phyloP scores from a whole-genome alignment of 1,140 invertebrate genomes.

The Epicauta chinensis region DNA sequence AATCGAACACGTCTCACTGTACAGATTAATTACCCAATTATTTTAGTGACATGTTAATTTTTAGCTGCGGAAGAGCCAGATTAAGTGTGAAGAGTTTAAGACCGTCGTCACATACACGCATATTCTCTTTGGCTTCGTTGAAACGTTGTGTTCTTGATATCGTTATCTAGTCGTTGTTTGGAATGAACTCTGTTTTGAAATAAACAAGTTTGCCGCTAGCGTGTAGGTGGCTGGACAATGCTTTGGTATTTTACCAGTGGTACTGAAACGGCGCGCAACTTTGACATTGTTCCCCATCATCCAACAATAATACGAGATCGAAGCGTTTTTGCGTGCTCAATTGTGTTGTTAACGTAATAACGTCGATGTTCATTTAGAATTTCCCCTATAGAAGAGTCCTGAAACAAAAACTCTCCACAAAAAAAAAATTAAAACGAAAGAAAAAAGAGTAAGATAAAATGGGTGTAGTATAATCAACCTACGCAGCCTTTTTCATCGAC shows the following conservation, averaged over 20 bases:
- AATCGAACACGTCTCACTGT: no score
- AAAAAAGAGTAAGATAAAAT: no score
- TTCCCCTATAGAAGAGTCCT: no score
- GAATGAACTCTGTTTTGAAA: conserved; percentile 17
- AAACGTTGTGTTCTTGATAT: conserved; percentile 15
- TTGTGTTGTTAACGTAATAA: no score
- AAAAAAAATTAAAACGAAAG: no score
- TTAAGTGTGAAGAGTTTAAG: conserved; percentile 8
- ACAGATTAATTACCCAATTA: no score
- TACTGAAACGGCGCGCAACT: not conserved
- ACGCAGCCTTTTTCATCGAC: no score
- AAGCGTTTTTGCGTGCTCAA: no score
- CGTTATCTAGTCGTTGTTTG: conserved; percentile 11
- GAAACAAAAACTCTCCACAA: no score
- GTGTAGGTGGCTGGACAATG: conserved; percentile 16
- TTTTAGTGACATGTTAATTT: conserved; percentile 12
- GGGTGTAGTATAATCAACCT: no score
- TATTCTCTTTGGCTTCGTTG: conserved; percentile 10
- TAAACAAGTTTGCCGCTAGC: conserved; percentile 16
- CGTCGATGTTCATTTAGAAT: no score
- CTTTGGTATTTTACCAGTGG: conserved; percentile 14
- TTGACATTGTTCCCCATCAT: conserved; percentile 1
- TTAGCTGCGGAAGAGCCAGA: not conserved
- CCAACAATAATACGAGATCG: not conserved
- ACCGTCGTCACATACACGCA: conserved; percentile 3